Evolutionary conservation across 1,140 invertebrate genomes (phyloP).

Genomic region (Lasaia peninsularis): DNA sequence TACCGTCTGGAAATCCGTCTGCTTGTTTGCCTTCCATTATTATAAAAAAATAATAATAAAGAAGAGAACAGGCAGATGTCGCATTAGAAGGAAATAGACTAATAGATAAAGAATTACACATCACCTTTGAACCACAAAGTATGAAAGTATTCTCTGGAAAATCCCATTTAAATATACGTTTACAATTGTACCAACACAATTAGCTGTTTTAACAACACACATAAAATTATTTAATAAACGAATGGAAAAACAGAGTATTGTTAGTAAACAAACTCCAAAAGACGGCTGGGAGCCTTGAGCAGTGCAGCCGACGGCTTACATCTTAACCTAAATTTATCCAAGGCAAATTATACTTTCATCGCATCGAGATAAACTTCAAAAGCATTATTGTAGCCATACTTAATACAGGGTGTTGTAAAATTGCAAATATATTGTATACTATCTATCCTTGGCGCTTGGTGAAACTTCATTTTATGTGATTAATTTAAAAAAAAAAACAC

Average conservation of each 20-base stretch:
- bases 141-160: too few species aligned
- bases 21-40: too few species aligned
- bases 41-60: too few species aligned
- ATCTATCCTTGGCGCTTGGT: too few species aligned
- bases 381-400: slow-evolving; percentile 32
- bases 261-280: slow-evolving; percentile 65
- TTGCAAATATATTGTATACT: neutral
- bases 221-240: slow-evolving; percentile 61
- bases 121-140: too few species aligned
- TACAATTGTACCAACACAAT: neutral
- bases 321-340: slow-evolving; percentile 44
- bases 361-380: slow-evolving; percentile 44
- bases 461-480: too few species aligned
- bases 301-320: slow-evolving; percentile 61
- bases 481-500: too few species aligned
- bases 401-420: neutral
- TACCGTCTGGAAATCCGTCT: too few species aligned
- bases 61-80: too few species aligned
- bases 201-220: slow-evolving; percentile 33
- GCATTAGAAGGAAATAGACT: too few species aligned
- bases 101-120: too few species aligned
- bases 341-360: slow-evolving; percentile 50
- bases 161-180: neutral
- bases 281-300: slow-evolving; percentile 56
- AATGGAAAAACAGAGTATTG: slow-evolving; percentile 59